A percentile compares a stretch with the other conserved stretches of the same genome.
Evolutionary conservation across 2,797 vertebrate genomes (phyloP).

Genomic region (Harpagifer antarcticus): DNA sequence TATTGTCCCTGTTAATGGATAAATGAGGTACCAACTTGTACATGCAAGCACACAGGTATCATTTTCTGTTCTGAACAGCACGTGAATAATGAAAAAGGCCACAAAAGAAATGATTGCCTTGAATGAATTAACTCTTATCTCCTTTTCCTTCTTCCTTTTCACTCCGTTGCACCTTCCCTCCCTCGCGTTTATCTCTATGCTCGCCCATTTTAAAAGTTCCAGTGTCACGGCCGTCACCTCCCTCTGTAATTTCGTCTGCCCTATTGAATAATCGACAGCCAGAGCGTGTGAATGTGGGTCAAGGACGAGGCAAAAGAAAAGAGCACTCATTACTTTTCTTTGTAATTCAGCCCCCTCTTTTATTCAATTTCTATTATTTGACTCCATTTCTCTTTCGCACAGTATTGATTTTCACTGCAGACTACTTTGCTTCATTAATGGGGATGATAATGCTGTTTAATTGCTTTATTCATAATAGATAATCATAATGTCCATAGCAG

Average conservation of each 20-base stretch:
- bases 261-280: conserved; percentile 72
- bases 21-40: background rate
- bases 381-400: conserved; percentile 53
- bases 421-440: conserved; percentile 69
- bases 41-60: background rate
- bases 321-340: conserved; percentile 55
- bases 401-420: conserved; percentile 64
- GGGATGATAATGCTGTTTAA: conserved; percentile 70
- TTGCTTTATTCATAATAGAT: conserved; percentile 72
- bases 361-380: conserved; percentile 55
- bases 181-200: conserved; percentile 51
- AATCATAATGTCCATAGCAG: conserved; percentile 65
- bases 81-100: conserved; percentile 19
- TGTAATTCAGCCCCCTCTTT: conserved; percentile 45
- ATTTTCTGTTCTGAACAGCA: conserved; percentile 8
- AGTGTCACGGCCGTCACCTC: conserved; percentile 62
- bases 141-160: conserved; percentile 14
- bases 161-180: conserved; percentile 27
- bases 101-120: conserved; percentile 8
- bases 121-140: conserved; percentile 23
- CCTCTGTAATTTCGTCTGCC: conserved; percentile 55
- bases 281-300: conserved; percentile 71
- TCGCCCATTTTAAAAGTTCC: conserved; percentile 50
- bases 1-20: background rate
- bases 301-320: conserved; percentile 63